A percentile compares a stretch with the other conserved stretches of the same genome.
phyloP scores from a whole-genome alignment of 2,888 invertebrate species.

The Volucella zonaria region DNA sequence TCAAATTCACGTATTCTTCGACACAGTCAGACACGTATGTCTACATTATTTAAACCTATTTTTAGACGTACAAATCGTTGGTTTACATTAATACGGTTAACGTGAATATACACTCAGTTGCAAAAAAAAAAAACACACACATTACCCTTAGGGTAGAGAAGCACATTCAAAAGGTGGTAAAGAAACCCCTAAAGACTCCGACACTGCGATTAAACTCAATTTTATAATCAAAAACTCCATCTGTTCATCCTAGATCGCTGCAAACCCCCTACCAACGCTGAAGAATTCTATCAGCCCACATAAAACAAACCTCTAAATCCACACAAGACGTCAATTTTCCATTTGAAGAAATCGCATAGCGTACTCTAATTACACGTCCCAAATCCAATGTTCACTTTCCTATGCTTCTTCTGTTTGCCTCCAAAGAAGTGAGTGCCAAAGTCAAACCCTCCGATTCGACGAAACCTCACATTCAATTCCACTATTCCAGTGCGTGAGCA shows the following conservation, averaged over 20 bases:
- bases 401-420: neutral
- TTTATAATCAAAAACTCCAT: slow-evolving; percentile 13
- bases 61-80: no score
- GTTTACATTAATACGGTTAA: no score
- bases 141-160: no score
- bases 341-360: slow-evolving; percentile 41
- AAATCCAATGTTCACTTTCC: slow-evolving; percentile 44
- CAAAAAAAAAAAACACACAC: no score
- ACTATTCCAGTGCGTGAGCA: slow-evolving; percentile 12
- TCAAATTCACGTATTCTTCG: no score
- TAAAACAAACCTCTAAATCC: slow-evolving; percentile 39
- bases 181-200: neutral
- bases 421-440: slow-evolving; percentile 24
- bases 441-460: slow-evolving; percentile 24
- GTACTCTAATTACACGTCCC: slow-evolving; percentile 56
- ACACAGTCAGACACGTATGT: no score
- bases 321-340: slow-evolving; percentile 63
- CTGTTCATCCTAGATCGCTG: neutral
- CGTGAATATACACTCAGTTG: no score
- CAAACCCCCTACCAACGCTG: slow-evolving; percentile 26
- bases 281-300: slow-evolving; percentile 15
- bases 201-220: slow-evolving; percentile 9
- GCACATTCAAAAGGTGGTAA: no score
- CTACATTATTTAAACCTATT: no score
- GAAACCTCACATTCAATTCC: slow-evolving; percentile 10